Evolutionary conservation across 2,113 vertebrate genomes (phyloP).

Genomic region (Jaculus jaculus): DNA sequence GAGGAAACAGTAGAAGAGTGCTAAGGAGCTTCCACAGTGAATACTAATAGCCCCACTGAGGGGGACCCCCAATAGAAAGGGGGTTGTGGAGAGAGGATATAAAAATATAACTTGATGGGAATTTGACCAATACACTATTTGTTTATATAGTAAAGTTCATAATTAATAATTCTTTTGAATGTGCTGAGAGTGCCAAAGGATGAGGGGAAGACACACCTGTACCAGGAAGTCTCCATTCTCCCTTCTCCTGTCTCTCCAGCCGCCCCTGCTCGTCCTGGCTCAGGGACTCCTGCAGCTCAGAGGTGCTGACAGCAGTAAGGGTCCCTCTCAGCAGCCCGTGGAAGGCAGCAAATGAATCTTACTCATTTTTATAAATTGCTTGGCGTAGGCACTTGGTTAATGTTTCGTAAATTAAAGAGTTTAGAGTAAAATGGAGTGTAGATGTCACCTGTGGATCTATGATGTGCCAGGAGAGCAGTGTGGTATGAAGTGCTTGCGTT

Average conservation of each 20-base stretch:
- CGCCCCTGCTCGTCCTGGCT: neutral
- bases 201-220: neutral
- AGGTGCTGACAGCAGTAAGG: neutral
- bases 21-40: neutral
- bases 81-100: no score
- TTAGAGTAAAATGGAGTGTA: conserved; percentile 48
- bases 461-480: neutral
- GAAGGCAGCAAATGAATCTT: conserved; percentile 29
- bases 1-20: neutral
- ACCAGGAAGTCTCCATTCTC: neutral
- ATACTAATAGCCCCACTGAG: no score
- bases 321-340: neutral
- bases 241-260: rapidly evolving
- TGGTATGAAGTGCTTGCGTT: neutral
- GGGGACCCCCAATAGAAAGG: no score
- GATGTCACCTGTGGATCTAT: neutral
- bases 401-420: conserved; percentile 61
- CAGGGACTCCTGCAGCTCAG: neutral
- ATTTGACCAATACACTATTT: no score
- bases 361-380: conserved; percentile 48
- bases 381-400: conserved; percentile 45
- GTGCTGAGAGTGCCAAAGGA: neutral
- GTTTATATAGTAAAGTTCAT: no score
- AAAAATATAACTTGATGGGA: no score
- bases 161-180: no score